Evolutionary conservation across 2,113 vertebrate species (phyloP).

Genomic region (Otus sunia): DNA sequence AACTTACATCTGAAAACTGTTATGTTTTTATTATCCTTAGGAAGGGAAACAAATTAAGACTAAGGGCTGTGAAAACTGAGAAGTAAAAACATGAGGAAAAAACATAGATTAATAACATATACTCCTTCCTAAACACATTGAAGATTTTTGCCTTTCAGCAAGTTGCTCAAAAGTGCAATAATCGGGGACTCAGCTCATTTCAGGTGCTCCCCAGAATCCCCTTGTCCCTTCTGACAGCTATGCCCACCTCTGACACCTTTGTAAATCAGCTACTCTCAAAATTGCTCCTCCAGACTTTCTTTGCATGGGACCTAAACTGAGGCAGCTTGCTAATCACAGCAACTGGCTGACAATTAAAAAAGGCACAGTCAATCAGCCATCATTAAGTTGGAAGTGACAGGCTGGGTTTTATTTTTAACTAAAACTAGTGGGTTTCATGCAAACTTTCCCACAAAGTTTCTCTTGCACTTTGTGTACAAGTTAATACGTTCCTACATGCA

Average conservation of each 20-base stretch:
- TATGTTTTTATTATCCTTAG: background rate
- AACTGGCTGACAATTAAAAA: constrained; percentile 14
- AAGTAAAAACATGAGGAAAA: background rate
- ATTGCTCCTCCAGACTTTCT: background rate
- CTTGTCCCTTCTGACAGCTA: background rate
- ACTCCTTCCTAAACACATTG: background rate
- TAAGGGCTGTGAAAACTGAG: background rate
- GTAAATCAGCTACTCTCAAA: background rate
- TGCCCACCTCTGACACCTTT: background rate
- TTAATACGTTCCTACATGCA: background rate
- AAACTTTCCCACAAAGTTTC: background rate
- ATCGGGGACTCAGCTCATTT: background rate
- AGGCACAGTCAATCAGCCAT: constrained; percentile 1
- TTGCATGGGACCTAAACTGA: background rate
- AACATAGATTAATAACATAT: background rate
- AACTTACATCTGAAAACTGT: background rate
- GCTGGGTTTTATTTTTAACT: constrained; percentile 30
- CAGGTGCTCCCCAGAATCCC: background rate
- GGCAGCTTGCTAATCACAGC: constrained; percentile 21
- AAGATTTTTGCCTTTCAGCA: background rate
- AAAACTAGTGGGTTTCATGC: background rate
- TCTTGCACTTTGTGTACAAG: background rate
- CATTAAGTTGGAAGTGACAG: constrained; percentile 5
- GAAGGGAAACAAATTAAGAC: background rate
- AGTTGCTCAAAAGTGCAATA: background rate